These are phyloP conservation scores for Ariolimax columbianus DNA, from an alignment of 2,888 invertebrate genomes.

Conservation along the genomic window DNA sequence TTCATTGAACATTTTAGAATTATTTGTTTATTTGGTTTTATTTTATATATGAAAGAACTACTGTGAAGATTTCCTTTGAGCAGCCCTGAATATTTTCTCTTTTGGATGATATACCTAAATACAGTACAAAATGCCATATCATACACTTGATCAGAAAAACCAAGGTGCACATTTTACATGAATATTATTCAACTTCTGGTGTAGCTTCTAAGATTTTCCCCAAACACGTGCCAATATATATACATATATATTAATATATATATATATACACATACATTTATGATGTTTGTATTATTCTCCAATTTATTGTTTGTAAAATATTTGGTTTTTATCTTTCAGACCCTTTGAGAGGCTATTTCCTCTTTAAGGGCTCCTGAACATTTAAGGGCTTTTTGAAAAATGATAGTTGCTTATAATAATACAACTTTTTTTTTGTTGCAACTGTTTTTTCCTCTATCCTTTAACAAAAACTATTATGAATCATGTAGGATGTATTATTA, in stretches of 20 bases:
- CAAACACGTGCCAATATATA: slow-evolving; percentile 53
- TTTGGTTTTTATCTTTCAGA: slow-evolving; percentile 33
- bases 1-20: background rate
- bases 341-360: slow-evolving; percentile 42
- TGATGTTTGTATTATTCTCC: slow-evolving; percentile 30
- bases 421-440: background rate
- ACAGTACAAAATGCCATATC: slow-evolving; percentile 42
- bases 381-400: slow-evolving; percentile 15
- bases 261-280: slow-evolving; percentile 32
- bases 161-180: slow-evolving; percentile 49
- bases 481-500: background rate
- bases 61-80: slow-evolving; percentile 9
- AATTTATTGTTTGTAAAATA: slow-evolving; percentile 29
- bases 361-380: slow-evolving; percentile 43
- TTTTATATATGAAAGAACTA: background rate
- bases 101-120: slow-evolving; percentile 37
- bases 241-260: slow-evolving; percentile 44
- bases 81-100: slow-evolving; percentile 9
- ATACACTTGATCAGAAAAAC: slow-evolving; percentile 43
- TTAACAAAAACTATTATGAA: background rate
- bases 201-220: slow-evolving; percentile 43
- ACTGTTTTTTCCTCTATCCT: background rate
- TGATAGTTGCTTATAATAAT: slow-evolving; percentile 7
- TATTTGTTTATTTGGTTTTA: background rate
- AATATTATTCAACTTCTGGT: slow-evolving; percentile 43